Conservation (phyloP, 2,797 vertebrate species). For the Ara ararauna region DNA sequence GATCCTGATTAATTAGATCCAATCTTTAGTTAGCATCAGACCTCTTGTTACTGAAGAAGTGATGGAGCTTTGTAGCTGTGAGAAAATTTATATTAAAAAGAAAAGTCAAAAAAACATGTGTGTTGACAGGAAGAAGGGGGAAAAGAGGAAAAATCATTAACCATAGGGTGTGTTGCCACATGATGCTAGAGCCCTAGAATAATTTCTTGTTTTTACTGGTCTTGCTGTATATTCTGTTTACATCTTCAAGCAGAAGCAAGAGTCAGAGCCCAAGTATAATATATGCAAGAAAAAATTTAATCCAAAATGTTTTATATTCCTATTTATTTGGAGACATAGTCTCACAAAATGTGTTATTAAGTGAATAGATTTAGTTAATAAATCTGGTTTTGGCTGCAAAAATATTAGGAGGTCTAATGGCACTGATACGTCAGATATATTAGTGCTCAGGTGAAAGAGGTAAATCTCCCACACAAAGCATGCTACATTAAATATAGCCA, state of each 20-base stretch:
- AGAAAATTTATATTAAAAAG: not conserved
- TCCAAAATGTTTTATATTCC: not conserved
- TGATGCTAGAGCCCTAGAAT: not conserved
- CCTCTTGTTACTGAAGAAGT: not conserved
- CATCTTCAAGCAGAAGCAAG: not conserved
- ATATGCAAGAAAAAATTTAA: not conserved
- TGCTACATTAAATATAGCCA: not conserved
- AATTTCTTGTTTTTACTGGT: not conserved
- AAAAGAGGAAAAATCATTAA: not conserved
- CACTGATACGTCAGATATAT: not conserved
- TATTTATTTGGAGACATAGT: not conserved
- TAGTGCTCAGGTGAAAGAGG: constrained; percentile 23
- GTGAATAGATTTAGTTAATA: not conserved
- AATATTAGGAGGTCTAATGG: constrained; percentile 18
- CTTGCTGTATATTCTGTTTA: not conserved
- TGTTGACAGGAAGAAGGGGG: not conserved
- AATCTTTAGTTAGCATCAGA: not conserved
- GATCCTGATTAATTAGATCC: not conserved
- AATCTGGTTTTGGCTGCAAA: constrained; percentile 18
- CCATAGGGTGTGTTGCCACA: not conserved
- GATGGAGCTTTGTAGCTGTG: not conserved
- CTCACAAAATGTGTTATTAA: not conserved
- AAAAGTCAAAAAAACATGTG: not conserved
- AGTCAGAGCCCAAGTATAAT: not conserved
- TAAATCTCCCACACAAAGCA: constrained; percentile 24